Conservation (phyloP, 2,113 vertebrate species). For the Oceanites oceanicus region DNA sequence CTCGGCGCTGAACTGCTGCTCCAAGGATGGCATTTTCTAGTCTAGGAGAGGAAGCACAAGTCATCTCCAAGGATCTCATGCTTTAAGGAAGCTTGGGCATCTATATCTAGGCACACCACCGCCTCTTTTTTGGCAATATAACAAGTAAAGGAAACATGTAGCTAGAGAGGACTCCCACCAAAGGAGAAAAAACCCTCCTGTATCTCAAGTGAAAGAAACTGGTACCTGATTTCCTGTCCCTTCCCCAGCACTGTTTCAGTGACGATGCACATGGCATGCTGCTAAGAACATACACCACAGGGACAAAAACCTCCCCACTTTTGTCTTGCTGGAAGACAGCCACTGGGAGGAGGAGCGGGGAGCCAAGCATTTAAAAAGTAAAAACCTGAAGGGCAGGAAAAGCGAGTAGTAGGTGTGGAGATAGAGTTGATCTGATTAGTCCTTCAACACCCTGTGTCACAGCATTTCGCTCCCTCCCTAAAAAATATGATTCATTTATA, state of each 20-base stretch:
- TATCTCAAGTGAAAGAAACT: neutral
- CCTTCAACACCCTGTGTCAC: neutral
- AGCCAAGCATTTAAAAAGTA: neutral
- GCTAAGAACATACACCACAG: neutral
- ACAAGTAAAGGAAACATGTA: neutral
- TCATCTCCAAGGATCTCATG: neutral
- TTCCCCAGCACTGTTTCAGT: neutral
- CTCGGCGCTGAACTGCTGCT: neutral
- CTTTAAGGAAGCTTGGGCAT: neutral
- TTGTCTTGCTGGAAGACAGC: neutral
- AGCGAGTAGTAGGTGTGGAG: neutral
- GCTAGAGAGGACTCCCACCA: neutral
- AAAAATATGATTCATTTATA: neutral
- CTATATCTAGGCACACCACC: accelerated
- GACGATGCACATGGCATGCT: neutral
- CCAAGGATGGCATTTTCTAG: neutral
- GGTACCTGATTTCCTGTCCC: neutral
- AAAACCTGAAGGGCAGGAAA: neutral
- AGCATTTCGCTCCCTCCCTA: neutral
- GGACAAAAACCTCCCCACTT: neutral
- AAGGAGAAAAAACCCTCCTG: neutral
- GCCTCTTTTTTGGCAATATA: neutral
- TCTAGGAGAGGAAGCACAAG: neutral
- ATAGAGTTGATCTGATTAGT: neutral
- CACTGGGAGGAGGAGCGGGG: neutral